Base-by-base conservation (phyloP, 2,888 invertebrate genomes). In the Proisotoma minuta region DNA sequence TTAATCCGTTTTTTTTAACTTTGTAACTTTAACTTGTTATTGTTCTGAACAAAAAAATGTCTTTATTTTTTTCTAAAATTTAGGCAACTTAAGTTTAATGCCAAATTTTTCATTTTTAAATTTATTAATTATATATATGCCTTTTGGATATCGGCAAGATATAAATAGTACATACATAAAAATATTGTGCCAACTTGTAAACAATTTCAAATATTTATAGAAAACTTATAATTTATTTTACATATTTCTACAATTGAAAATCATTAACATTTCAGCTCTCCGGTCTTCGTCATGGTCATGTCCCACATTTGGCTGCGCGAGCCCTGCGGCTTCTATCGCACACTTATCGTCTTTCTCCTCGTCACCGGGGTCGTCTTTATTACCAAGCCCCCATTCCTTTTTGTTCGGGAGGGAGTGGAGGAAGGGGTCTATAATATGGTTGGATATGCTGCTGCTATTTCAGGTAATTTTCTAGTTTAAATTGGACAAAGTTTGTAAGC, bases 281-380 rank as follows among this genome's bases (percentile, higher is more conserved):
- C 81, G 1, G 78, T 80, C 1, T 78, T 80, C 34, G 80, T 80
- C 2, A 79, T 80, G 67, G 76, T 77, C 3, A 73, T 80, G 58
- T 80, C 80, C 5, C 79, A 79, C 66, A 57, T 79, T 20, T 76
- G 79, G 60, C 73, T 80, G 1, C 77, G 78, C 64, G 80, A 80
- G 64, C 80, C 80, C 10, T 80, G 80, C 65, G 80, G 80, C 34
- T 73, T 80, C 59, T 75, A 80, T 58, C 75, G 80, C 1, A 76
- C 80, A 1, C 72, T 78, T 29, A 78, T 80, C 1, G 78, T 79
- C 40, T 77, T 78, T 62, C 73, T 78, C 2, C 74, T 80, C 2
- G 76, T 79, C 4, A 75, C 77, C 2, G 80, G 80, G 8, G 79
- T 80, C 2, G 74, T 79, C 26, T 75, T 80, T 47, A 79, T 80